phyloP scores from a whole-genome alignment of 2,888 invertebrate species.

The Frankliniella fusca region DNA sequence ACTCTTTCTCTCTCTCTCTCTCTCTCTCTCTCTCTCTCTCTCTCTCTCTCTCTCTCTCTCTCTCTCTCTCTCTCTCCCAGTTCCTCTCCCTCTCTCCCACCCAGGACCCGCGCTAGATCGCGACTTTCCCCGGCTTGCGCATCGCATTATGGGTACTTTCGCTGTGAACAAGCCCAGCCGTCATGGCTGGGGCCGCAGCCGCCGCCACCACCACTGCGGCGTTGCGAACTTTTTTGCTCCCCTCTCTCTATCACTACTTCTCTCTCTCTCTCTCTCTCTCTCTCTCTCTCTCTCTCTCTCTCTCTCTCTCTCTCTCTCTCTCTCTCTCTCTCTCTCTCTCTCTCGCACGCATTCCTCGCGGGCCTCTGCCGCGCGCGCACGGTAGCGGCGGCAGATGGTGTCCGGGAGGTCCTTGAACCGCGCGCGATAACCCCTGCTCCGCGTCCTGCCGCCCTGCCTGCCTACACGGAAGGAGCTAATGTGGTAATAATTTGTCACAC shows the following conservation, averaged over 20 bases:
- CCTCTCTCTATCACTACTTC: not conserved
- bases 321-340: constrained; percentile 4
- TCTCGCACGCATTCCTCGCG: not conserved
- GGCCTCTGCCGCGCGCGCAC: too few relatives aligned
- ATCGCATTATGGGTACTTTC: not conserved
- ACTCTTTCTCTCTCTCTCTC: too few relatives aligned
- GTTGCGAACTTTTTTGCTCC: not conserved
- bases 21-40: too few relatives aligned
- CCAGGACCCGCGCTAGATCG: not conserved
- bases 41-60: too few relatives aligned
- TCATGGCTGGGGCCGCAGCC: not conserved
- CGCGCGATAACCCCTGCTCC: too few relatives aligned
- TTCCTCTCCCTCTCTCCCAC: not conserved
- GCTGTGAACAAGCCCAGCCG: not conserved
- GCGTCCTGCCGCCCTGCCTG: too few relatives aligned
- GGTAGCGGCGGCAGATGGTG: too few relatives aligned
- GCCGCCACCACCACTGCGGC: not conserved
- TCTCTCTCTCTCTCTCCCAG: too few relatives aligned
- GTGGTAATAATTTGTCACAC: too few relatives aligned
- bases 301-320: constrained; percentile 15
- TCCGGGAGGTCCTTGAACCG: too few relatives aligned
- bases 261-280: constrained; percentile 1
- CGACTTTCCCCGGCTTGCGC: not conserved
- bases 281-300: constrained; percentile 6
- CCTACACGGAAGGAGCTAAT: too few relatives aligned